These are phyloP conservation scores for Phoxinus dragarum DNA, from an alignment of 2,797 vertebrate species.

Conservation along the genomic window DNA sequence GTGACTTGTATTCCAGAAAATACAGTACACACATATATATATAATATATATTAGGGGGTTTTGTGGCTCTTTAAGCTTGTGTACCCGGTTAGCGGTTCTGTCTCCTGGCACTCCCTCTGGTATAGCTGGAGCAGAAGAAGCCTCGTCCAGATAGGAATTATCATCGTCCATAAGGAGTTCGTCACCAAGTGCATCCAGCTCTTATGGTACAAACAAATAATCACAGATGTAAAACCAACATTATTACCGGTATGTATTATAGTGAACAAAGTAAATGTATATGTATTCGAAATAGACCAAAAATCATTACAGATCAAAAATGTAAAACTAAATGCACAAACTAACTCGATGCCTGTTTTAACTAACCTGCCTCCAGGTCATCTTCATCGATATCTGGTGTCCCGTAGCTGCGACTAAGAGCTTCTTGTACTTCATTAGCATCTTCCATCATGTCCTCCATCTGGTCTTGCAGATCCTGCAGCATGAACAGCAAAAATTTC, in stretches of 20 bases:
- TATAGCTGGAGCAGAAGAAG: slow-evolving; percentile 89
- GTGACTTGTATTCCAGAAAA: background rate
- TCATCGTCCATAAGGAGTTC: slow-evolving; percentile 94
- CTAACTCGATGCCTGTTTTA: background rate
- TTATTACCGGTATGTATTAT: background rate
- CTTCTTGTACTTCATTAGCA: slow-evolving; percentile 93
- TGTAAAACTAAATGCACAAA: background rate
- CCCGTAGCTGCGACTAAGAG: slow-evolving; percentile 91
- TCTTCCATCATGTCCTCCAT: slow-evolving; percentile 99
- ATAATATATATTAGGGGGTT: too few species aligned
- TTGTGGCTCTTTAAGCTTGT: background rate
- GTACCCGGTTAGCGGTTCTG: slow-evolving; percentile 88
- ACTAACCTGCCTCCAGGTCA: slow-evolving; percentile 93
- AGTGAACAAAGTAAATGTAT: background rate
- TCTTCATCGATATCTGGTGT: slow-evolving; percentile 96
- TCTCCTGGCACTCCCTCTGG: slow-evolving; percentile 91
- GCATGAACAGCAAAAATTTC: background rate
- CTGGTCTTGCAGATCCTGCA: slow-evolving; percentile 93
- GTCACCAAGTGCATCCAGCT: slow-evolving; percentile 94
- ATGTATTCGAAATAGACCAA: background rate
- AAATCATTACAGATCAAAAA: background rate
- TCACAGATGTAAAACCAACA: background rate
- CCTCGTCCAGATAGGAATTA: slow-evolving; percentile 95
- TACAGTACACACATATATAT: background rate
- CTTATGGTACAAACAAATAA: slow-evolving; percentile 70